Percentiles rank a stretch among this genome's conserved stretches.
These are phyloP conservation scores for Drosophila parabipectinata DNA, from an alignment of 1,140 invertebrate genomes.

Conservation along the genomic window DNA sequence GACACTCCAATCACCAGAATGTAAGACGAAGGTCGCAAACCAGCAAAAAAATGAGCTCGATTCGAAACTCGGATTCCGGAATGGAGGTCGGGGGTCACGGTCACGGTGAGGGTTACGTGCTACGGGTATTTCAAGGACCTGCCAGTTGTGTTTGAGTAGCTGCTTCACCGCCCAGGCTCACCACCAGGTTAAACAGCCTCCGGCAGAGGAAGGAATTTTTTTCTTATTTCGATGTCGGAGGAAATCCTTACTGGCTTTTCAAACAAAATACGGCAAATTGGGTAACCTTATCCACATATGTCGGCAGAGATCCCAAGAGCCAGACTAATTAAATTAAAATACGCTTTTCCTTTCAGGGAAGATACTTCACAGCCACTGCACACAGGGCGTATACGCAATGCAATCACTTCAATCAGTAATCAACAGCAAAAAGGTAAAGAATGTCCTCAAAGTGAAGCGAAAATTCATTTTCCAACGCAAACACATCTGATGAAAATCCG, in stretches of 20 bases:
- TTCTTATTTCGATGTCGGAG: slow-evolving; percentile 10
- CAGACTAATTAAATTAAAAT: slow-evolving; percentile 48
- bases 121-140: slow-evolving; percentile 62
- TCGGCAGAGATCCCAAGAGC: neutral
- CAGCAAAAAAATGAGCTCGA: neutral
- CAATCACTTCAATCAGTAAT: slow-evolving; percentile 53
- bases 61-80: slow-evolving; percentile 2
- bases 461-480: slow-evolving; percentile 8
- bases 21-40: slow-evolving; percentile 25
- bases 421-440: slow-evolving; percentile 46
- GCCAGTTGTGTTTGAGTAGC: slow-evolving; percentile 65
- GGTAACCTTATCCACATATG: slow-evolving; percentile 20
- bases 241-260: slow-evolving; percentile 37
- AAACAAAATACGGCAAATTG: slow-evolving; percentile 20
- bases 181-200: slow-evolving; percentile 49
- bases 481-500: neutral
- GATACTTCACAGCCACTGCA: slow-evolving; percentile 34
- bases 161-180: slow-evolving; percentile 14
- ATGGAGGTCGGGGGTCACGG: slow-evolving; percentile 44
- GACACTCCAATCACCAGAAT: slow-evolving; percentile 42
- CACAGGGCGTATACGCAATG: slow-evolving; percentile 49
- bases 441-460: slow-evolving; percentile 10
- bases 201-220: slow-evolving; percentile 34
- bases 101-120: slow-evolving; percentile 9
- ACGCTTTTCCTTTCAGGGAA: slow-evolving; percentile 10